Evolutionary conservation across 2,113 vertebrate genomes (phyloP).

Genomic region (Eulacestoma nigropectus): DNA sequence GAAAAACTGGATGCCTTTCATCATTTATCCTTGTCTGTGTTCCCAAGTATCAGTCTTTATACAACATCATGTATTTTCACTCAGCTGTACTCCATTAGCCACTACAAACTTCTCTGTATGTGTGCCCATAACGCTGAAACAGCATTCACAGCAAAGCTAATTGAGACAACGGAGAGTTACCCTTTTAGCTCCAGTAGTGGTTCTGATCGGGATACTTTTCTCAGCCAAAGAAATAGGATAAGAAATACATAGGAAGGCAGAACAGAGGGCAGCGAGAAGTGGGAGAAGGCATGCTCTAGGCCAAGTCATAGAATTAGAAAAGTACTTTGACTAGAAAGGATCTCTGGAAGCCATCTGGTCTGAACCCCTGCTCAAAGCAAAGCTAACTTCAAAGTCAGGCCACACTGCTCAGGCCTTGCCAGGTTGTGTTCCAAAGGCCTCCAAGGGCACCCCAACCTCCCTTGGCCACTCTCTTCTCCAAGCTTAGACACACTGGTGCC

Average conservation of each 20-base stretch:
- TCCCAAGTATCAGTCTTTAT: not conserved
- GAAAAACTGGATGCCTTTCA: not conserved
- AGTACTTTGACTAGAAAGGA: not conserved
- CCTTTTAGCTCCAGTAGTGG: not conserved
- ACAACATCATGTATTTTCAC: not conserved
- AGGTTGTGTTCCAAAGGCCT: not conserved
- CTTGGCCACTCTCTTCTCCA: not conserved
- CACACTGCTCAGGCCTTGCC: not conserved
- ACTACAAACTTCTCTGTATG: not conserved
- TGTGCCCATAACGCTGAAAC: not conserved
- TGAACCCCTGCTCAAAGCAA: not conserved
- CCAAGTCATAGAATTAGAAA: not conserved
- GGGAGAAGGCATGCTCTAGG: not conserved
- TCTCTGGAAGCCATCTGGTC: not conserved
- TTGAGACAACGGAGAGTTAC: not conserved
- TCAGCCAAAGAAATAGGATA: not conserved
- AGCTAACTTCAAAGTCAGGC: not conserved
- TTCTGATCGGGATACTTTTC: not conserved
- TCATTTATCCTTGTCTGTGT: not conserved
- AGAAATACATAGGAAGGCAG: not conserved
- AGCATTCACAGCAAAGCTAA: not conserved
- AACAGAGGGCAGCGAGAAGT: not conserved
- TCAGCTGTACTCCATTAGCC: constrained; percentile 30
- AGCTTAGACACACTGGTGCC: not conserved
- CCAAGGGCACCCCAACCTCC: not conserved